These are phyloP conservation scores for Myopa testacea DNA, from an alignment of 2,888 invertebrate species.

Conservation along the genomic window DNA sequence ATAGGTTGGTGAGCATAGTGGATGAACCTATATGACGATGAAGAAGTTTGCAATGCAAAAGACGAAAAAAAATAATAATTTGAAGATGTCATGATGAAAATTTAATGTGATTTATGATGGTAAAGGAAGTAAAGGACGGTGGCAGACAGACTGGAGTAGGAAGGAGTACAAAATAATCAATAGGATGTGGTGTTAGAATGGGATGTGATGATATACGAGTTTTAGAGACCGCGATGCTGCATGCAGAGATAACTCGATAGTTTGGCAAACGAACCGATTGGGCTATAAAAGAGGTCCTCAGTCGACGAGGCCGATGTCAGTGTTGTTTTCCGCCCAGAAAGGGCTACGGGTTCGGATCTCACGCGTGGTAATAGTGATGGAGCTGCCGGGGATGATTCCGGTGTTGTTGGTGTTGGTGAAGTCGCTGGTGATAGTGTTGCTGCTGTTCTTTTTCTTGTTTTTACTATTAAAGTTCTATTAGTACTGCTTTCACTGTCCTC, in stretches of 20 bases:
- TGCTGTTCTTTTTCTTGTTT: background rate
- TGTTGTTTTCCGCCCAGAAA: conserved; percentile 40
- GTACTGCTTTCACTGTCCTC: too few species aligned
- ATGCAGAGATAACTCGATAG: background rate
- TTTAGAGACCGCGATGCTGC: conserved; percentile 7
- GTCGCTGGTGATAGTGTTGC: background rate
- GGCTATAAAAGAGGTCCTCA: conserved; percentile 66
- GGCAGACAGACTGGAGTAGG: background rate
- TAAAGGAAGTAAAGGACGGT: background rate
- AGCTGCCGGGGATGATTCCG: conserved; percentile 42
- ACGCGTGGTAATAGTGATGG: conserved; percentile 37
- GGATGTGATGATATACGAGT: background rate
- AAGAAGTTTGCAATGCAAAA: background rate
- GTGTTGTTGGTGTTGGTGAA: conserved; percentile 34
- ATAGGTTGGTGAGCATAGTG: conserved; percentile 31
- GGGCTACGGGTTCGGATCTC: conserved; percentile 6
- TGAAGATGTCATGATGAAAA: background rate
- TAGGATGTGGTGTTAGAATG: background rate
- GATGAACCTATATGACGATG: conserved; percentile 26
- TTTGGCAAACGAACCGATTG: conserved; percentile 61
- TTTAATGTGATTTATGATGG: background rate
- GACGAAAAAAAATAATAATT: conserved; percentile 29
- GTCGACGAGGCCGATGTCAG: conserved; percentile 61
- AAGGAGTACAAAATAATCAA: background rate
- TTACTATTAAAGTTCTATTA: too few species aligned